Base-by-base conservation (phyloP, 2,797 vertebrate species). In the Molossus molossus region DNA sequence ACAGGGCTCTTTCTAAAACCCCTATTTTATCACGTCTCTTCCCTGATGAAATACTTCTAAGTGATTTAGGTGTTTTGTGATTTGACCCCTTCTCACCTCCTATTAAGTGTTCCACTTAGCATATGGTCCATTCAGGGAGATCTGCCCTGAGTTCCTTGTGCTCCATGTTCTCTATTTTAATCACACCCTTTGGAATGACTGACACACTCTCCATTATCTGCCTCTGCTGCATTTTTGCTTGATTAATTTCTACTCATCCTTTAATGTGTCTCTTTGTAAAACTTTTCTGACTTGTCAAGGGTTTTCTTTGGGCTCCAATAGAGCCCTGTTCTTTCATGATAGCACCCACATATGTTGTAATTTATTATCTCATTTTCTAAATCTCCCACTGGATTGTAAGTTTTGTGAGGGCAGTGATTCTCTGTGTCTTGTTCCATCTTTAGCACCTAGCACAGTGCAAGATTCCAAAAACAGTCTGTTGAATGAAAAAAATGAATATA, bases 401-500 rank as follows among this genome's bases (percentile, higher is more conserved):
- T 53, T 92, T 92, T 84, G 45, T 29, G 65, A 33, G 21, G 64
- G 6, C n/a, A 79, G 17, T n/a, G 45, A 53, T 55, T 95, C 60
- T 69, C 12, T 90, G 53, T 37, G 23, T 88, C 55, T 37, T 72
- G 13, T 87, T 91, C 17, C 29, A 17, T 73, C 53, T 82, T 58
- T 45, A 65, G 50, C 21, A 84, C 6, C 13, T 69, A 48, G 33
- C 55, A 69, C 1, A n/a, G 13, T 58, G 7, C 7, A 64, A 10
- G 7, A 27, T 27, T 57, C 57, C 72, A 75, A 79, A 80, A 58
- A 40, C 9, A 58, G 21, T 64, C 10, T 37, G 25, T 40, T 64
- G 79, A 91, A 77, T 85, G 45, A 62, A 55, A 87, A 87, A 37
- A 92, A 86, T 84, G 69, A 75, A 75, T 87, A 53, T 14, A 17